Conservation (phyloP, 1,140 invertebrate species). For the Bactericera cockerelli region DNA sequence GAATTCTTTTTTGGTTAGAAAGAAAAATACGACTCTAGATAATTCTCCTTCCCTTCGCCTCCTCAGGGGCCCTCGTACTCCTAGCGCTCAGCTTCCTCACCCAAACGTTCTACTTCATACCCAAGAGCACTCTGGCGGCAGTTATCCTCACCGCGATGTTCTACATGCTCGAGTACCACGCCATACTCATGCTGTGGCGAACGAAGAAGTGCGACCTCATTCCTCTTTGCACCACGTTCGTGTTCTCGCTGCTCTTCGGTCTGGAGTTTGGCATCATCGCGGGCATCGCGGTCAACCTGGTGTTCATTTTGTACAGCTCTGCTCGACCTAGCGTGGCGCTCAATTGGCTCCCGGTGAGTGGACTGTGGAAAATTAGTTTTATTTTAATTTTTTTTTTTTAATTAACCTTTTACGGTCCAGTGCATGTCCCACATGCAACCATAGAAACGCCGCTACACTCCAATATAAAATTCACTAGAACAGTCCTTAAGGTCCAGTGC, state of each 20-base stretch:
- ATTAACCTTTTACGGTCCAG: too few relatives aligned
- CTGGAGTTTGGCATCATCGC: slow-evolving; percentile 58
- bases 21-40: too few relatives aligned
- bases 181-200: slow-evolving; percentile 59
- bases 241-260: slow-evolving; percentile 41
- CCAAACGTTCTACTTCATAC: slow-evolving; percentile 56
- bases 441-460: too few relatives aligned
- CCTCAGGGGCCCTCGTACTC: slow-evolving; percentile 44
- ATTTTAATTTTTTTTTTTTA: slow-evolving; percentile 13
- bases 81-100: slow-evolving; percentile 53
- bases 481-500: too few relatives aligned
- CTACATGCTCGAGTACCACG: slow-evolving; percentile 60
- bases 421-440: too few relatives aligned
- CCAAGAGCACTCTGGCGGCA: slow-evolving; percentile 55
- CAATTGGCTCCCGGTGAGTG: slow-evolving; percentile 28
- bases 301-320: slow-evolving; percentile 47
- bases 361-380: slow-evolving; percentile 19
- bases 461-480: too few relatives aligned
- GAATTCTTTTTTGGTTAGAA: too few relatives aligned
- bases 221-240: slow-evolving; percentile 42
- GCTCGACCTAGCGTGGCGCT: slow-evolving; percentile 41
- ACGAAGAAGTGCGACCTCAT: slow-evolving; percentile 57
- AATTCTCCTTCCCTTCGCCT: too few relatives aligned
- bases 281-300: slow-evolving; percentile 45
- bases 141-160: slow-evolving; percentile 66